Evolutionary conservation across 35 echinoderm and acorn worm genomes (phyloP).

Genomic region (Lytechinus variegatus): DNA sequence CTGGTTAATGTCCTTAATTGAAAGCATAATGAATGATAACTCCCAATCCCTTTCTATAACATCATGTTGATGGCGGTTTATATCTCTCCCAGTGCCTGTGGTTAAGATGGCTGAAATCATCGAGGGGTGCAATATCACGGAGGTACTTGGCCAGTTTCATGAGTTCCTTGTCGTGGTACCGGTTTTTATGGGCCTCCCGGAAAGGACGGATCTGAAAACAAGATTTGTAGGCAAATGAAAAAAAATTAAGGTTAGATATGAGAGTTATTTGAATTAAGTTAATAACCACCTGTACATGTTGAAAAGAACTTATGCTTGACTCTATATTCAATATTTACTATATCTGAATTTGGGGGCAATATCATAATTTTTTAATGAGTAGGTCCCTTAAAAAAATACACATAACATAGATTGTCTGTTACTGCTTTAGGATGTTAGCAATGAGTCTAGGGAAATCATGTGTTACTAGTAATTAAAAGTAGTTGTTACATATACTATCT

Average conservation of each 20-base stretch:
- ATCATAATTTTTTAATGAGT: too few species aligned
- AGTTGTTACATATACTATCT: too few species aligned
- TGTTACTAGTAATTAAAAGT: too few species aligned
- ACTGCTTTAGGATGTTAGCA: too few species aligned
- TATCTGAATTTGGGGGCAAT: too few species aligned
- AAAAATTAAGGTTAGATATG: background rate
- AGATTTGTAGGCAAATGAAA: background rate
- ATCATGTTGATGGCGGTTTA: constrained; percentile 42
- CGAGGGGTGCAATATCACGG: constrained; percentile 77
- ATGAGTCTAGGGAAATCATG: too few species aligned
- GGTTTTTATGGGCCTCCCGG: constrained; percentile 86
- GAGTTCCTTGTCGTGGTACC: constrained; percentile 74
- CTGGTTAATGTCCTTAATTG: background rate
- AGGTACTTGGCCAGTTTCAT: constrained; percentile 82
- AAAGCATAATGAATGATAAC: background rate
- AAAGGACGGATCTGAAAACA: constrained; percentile 85
- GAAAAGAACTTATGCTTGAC: background rate
- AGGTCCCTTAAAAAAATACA: too few species aligned
- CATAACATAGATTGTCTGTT: too few species aligned
- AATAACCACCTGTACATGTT: too few species aligned
- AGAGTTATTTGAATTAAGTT: background rate
- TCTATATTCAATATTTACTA: too few species aligned
- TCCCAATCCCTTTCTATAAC: background rate
- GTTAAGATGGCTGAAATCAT: constrained; percentile 84
- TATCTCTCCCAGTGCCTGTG: constrained; percentile 98